Base-by-base conservation (phyloP, 2,113 vertebrate genomes). In the Corvus cornix region DNA sequence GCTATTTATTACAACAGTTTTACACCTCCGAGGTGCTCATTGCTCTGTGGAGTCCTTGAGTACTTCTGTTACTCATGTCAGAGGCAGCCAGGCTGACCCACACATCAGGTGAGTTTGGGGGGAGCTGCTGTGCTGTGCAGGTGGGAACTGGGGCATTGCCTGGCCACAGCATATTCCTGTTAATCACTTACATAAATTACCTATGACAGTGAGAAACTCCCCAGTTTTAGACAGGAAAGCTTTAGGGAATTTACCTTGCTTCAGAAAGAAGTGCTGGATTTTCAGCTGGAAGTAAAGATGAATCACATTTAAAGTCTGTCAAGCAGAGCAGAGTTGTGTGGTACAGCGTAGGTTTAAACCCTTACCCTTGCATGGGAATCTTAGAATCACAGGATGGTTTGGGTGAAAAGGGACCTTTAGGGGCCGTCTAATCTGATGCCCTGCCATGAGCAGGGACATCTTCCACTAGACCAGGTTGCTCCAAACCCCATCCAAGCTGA, bases 271-370 rank as follows among this genome's bases (percentile, higher is more conserved):
- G 6, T 31, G 52, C 17, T 87, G 67, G 37, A 6, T 67, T 75
- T 87, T 84, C 62, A 72, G 37, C n/a, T 44, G 51, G 51, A 62
- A 37, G 56, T 15, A n/a, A 66, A 46, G 22, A 37, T 7, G 41
- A 75, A 9, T 35, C 31, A 22, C 43, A 24, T 39, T 51, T 44
- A 48, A 59, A 69, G 24, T 44, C n/a, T 28, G 46, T 30, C 27
- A 30, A n/a, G 43, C 55, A 66, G 28, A 51, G 44, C 39, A 64
- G 39, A 6, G 17, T 27, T 13, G 2, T 26, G n/a, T 35, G 39
- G 11, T 28, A 10, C 0, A 5, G n/a, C 26, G 10, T 3, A 28
- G n/a, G 10, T 24, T 70, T 63, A n/a, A 79, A 21, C 20, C 10
- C n/a, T n/a, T 30, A 39, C 28, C 8, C n/a, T 62, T 24, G 30